phyloP scores from a whole-genome alignment of 2,888 invertebrate genomes.

The Phymatocera aterrima region DNA sequence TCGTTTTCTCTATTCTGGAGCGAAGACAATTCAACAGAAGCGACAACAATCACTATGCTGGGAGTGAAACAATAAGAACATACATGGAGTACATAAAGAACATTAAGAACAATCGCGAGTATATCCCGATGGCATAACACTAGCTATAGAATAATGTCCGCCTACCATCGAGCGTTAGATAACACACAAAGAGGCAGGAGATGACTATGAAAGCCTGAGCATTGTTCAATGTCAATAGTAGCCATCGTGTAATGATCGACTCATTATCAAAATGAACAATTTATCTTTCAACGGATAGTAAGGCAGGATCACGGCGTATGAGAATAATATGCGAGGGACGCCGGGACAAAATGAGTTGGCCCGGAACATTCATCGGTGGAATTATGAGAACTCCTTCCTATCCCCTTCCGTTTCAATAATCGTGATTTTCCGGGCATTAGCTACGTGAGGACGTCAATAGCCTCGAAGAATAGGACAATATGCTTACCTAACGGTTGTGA shows the following conservation, averaged over 20 bases:
- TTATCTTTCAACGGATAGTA: neutral
- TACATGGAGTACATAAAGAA: neutral
- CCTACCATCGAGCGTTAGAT: neutral
- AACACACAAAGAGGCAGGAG: neutral
- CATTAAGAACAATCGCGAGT: neutral
- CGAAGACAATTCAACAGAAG: neutral
- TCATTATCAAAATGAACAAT: neutral
- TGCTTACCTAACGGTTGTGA: too few relatives aligned
- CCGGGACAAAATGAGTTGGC: too few relatives aligned
- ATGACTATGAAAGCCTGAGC: neutral
- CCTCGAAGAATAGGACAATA: too few relatives aligned
- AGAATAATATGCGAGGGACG: too few relatives aligned
- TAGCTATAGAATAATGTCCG: neutral
- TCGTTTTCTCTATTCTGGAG: neutral
- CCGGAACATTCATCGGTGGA: too few relatives aligned
- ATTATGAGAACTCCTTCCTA: too few relatives aligned
- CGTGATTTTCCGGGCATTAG: too few relatives aligned
- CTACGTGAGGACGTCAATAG: too few relatives aligned
- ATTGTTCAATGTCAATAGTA: constrained; percentile 2
- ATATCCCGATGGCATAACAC: neutral
- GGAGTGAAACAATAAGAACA: too few relatives aligned
- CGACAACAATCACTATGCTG: too few relatives aligned
- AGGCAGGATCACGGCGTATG: neutral
- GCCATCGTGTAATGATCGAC: neutral
- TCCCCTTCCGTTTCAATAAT: too few relatives aligned